phyloP scores from a whole-genome alignment of 2,113 vertebrate species.

The Lophius piscatorius region DNA sequence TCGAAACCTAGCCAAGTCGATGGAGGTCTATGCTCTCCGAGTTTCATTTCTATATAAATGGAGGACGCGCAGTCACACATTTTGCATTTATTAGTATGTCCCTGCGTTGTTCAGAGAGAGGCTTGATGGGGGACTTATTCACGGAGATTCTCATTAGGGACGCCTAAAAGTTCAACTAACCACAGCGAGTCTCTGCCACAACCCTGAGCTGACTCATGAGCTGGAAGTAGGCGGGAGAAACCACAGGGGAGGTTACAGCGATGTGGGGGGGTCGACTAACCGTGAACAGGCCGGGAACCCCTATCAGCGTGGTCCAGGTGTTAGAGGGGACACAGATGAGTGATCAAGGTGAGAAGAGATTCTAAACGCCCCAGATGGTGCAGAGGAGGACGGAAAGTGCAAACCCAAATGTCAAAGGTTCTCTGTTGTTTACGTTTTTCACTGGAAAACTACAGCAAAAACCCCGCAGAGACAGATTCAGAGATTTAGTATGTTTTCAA shows the following conservation, averaged over 20 bases:
- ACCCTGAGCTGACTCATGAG: constrained; percentile 49
- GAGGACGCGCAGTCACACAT: neutral
- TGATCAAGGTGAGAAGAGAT: constrained; percentile 8
- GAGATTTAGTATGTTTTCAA: neutral
- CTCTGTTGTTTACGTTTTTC: constrained; percentile 21
- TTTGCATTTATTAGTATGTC: constrained; percentile 9
- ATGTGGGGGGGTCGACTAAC: constrained; percentile 15
- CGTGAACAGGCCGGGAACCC: constrained; percentile 61
- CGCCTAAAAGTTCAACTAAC: constrained; percentile 55
- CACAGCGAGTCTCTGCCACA: constrained; percentile 25
- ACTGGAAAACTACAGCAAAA: constrained; percentile 55
- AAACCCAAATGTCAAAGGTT: constrained; percentile 61
- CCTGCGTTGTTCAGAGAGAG: constrained; percentile 13
- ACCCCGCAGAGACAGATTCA: constrained; percentile 39
- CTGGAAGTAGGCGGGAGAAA: constrained; percentile 44
- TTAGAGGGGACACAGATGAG: constrained; percentile 30
- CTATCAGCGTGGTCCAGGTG: constrained; percentile 47
- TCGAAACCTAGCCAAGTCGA: too few species aligned
- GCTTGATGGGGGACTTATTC: constrained; percentile 37
- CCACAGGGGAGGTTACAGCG: constrained; percentile 41
- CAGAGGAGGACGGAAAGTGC: constrained; percentile 58
- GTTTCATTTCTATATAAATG: constrained; percentile 63
- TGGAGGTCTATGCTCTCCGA: too few species aligned
- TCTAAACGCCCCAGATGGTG: constrained; percentile 35
- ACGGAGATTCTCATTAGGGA: constrained; percentile 34